Percentiles rank a stretch among this genome's conserved stretches.
phyloP scores from a whole-genome alignment of 2,113 vertebrate species.

The Hemicordylus capensis region DNA sequence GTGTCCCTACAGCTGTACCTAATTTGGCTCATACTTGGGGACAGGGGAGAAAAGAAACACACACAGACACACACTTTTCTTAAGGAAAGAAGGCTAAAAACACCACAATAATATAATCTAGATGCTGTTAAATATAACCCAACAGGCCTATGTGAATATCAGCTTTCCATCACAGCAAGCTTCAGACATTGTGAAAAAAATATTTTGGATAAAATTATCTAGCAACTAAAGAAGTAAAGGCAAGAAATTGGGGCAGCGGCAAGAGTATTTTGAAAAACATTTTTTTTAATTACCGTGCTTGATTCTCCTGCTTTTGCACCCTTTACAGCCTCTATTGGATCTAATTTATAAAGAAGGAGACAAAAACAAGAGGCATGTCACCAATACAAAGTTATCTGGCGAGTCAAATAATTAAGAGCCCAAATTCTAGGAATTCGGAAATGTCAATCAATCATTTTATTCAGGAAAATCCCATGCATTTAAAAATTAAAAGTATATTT shows the following conservation, averaged over 20 bases:
- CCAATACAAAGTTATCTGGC: not conserved
- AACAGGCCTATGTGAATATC: not conserved
- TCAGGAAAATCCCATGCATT: not conserved
- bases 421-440: not conserved
- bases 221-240: not conserved
- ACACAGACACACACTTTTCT: too few relatives aligned
- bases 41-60: too few relatives aligned
- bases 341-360: not conserved
- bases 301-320: not conserved
- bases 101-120: not conserved
- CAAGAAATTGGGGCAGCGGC: not conserved
- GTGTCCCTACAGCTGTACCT: too few relatives aligned
- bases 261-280: not conserved
- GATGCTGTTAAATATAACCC: too few relatives aligned
- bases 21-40: too few relatives aligned
- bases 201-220: not conserved
- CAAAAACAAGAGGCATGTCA: not conserved
- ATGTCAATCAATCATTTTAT: not conserved
- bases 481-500: accelerated
- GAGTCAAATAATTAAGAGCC: not conserved
- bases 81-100: too few relatives aligned
- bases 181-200: not conserved
- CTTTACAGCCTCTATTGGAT: not conserved
- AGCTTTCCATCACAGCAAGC: not conserved
- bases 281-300: not conserved